Conservation (phyloP, 2,888 invertebrate genomes). For the Eupelmus urozonus region DNA sequence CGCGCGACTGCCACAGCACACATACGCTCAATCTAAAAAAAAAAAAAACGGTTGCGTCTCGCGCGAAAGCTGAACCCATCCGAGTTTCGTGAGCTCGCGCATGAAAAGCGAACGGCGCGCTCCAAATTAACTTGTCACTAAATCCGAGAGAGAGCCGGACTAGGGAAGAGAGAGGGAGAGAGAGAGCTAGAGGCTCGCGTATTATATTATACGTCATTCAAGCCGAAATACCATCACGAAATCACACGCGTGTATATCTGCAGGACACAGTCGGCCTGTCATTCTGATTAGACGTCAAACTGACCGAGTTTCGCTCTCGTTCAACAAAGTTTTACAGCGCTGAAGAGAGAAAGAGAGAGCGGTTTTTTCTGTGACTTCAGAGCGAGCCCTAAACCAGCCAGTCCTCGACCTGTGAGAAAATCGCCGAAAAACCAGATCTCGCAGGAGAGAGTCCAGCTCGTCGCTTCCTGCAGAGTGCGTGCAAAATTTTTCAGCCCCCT, state of each 20-base stretch:
- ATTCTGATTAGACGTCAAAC: constrained; percentile 23
- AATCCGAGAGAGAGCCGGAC: not conserved
- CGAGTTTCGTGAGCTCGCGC: not conserved
- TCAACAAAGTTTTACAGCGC: constrained; percentile 4
- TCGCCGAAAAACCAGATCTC: constrained; percentile 1
- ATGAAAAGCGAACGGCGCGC: not conserved
- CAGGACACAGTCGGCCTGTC: constrained; percentile 7
- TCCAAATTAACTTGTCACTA: constrained; percentile 32
- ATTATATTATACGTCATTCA: constrained; percentile 24
- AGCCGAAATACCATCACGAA: constrained; percentile 12
- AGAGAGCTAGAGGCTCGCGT: not conserved
- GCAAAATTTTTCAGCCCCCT: constrained; percentile 14
- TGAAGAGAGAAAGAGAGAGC: not conserved
- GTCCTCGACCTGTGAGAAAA: not conserved
- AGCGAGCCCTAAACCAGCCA: not conserved
- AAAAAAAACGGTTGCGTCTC: not conserved
- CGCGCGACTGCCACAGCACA: not conserved
- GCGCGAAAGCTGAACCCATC: not conserved
- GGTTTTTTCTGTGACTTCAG: too few species aligned
- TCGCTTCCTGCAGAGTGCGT: not conserved
- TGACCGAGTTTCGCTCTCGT: constrained; percentile 34
- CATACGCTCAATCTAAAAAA: not conserved
- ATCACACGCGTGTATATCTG: constrained; percentile 1
- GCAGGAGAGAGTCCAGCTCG: not conserved
- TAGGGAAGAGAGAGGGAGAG: not conserved